phyloP scores from a whole-genome alignment of 2,888 invertebrate species.

The Tortricodes alternella region DNA sequence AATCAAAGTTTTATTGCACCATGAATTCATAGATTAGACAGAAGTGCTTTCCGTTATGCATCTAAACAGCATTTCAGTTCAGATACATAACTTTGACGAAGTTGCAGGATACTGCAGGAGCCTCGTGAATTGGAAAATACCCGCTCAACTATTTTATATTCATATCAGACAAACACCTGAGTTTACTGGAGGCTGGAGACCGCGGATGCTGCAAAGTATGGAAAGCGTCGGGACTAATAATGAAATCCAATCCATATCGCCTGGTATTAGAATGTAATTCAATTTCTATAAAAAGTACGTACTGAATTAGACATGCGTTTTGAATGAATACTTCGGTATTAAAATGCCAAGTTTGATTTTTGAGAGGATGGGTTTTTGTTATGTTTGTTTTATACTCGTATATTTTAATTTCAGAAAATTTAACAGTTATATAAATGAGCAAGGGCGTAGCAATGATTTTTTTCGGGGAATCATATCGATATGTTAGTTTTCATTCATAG shows the following conservation, averaged over 20 bases:
- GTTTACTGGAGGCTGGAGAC: constrained; percentile 12
- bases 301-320: too few species aligned
- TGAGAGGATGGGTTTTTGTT: too few species aligned
- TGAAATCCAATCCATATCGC: neutral
- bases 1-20: too few species aligned
- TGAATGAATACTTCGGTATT: too few species aligned
- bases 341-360: too few species aligned
- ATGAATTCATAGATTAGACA: neutral
- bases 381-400: too few species aligned
- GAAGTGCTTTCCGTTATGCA: constrained; percentile 7
- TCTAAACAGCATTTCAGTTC: constrained; percentile 8
- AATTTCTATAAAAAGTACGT: neutral
- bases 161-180: constrained; percentile 23
- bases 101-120: constrained; percentile 17
- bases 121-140: constrained; percentile 20
- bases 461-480: too few species aligned
- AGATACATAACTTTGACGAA: constrained; percentile 14
- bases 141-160: constrained; percentile 24
- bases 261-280: neutral
- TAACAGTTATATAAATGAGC: too few species aligned
- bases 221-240: neutral
- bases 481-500: too few species aligned
- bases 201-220: constrained; percentile 15
- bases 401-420: too few species aligned
- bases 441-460: too few species aligned